Evolutionary conservation across 2,888 invertebrate genomes (phyloP), one percentile per base, ranked within the genome.

Genomic region (Dasypogon diadema): DNA sequence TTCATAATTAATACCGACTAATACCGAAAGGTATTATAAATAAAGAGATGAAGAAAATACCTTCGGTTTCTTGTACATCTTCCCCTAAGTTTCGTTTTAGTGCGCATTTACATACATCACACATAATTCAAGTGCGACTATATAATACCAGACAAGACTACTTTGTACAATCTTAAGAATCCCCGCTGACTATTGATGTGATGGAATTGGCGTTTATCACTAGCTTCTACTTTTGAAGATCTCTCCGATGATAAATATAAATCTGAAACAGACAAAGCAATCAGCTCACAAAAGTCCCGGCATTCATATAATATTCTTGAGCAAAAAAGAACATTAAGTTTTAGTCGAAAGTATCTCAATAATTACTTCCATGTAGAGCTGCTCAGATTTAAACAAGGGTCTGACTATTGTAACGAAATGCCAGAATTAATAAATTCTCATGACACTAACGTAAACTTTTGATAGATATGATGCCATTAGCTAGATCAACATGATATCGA

Each of bases 391-490:
- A 12, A 42, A 42, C 26, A 60, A 34, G 48, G 22, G 46, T 34
- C 60, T 65, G 24, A 21, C 14, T 65, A 46, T 24, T 18, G 48
- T 21, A n/a, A 51, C 16, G 16, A 48, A 46, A 65, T 46, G 65
- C 46, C 65, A 65, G 65, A 65, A 46, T 65, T 46, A 65, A 65
- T 65, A 46, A 65, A 46, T 65, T 65, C 65, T 65, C 65, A 65
- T 65, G 65, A 65, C 65, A 65, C 48, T 14, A 46, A 24, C 16
- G 24, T 65, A 24, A 65, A 46, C 46, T 65, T 65, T 65, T 65
- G 65, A 65, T 65, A 65, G 65, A 65, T 65, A 65, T 65, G 65
- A 65, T 65, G 65, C 48, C 65, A 65, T 65, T 65, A 65, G 46
- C 65, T 21, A 21, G 65, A 65, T 65, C 65, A 48, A 65, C 65